phyloP scores from a whole-genome alignment of 2,797 vertebrate genomes.

The Onychomys leucogaster region DNA sequence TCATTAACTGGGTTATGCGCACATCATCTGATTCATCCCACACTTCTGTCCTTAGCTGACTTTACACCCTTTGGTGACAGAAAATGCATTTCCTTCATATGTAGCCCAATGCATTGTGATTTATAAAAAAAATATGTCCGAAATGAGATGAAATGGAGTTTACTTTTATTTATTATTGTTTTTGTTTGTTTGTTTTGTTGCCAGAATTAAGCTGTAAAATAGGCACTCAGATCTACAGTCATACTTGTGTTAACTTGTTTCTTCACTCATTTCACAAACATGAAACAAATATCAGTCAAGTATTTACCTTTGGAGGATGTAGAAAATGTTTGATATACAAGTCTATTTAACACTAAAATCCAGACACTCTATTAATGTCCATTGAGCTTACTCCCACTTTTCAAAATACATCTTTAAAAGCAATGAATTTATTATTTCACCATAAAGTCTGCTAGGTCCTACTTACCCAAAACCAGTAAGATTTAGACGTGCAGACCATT shows the following conservation, averaged over 20 bases:
- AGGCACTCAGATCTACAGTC: background rate
- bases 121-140: background rate
- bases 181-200: background rate
- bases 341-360: background rate
- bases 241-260: background rate
- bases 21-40: background rate
- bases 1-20: background rate
- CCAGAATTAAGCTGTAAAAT: background rate
- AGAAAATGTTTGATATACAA: background rate
- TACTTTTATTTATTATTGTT: background rate
- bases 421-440: conserved; percentile 1
- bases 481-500: background rate
- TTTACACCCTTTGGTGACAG: background rate
- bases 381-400: background rate
- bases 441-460: background rate
- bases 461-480: background rate
- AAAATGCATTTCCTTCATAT: background rate
- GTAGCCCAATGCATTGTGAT: background rate
- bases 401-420: background rate
- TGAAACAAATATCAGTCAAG: background rate
- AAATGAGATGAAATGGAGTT: background rate
- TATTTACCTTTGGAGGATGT: background rate
- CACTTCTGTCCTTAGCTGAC: background rate
- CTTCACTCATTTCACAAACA: background rate
- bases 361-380: background rate